phyloP scores from a whole-genome alignment of 1,140 invertebrate species.

The Temnothorax longispinosus region DNA sequence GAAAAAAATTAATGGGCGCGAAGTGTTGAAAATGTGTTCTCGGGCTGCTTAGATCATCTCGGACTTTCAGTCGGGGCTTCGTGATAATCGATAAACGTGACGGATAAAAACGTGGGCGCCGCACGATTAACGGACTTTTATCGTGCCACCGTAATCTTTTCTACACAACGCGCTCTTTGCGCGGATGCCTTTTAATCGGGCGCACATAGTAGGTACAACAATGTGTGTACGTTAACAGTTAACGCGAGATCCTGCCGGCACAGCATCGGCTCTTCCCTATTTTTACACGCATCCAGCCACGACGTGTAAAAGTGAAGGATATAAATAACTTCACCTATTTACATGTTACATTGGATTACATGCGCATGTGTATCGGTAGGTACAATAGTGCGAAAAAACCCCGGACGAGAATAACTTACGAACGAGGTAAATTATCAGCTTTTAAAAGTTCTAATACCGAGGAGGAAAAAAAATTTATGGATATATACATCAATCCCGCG shows the following conservation, averaged over 20 bases:
- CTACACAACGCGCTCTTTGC: constrained; percentile 52
- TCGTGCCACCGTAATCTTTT: constrained; percentile 48
- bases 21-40: background rate
- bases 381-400: constrained; percentile 52
- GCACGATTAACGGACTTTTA: constrained; percentile 53
- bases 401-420: constrained; percentile 49
- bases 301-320: constrained; percentile 55
- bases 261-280: constrained; percentile 54
- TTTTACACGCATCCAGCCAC: constrained; percentile 56
- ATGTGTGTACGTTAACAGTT: constrained; percentile 31
- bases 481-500: background rate
- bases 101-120: constrained; percentile 19
- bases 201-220: background rate
- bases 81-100: constrained; percentile 19
- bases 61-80: background rate
- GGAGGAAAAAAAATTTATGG: background rate
- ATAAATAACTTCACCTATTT: constrained; percentile 58
- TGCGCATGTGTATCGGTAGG: constrained; percentile 57
- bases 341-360: constrained; percentile 59
- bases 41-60: background rate
- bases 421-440: constrained; percentile 59
- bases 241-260: constrained; percentile 40
- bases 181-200: constrained; percentile 53
- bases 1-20: background rate
- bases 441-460: constrained; percentile 43